phyloP scores from a whole-genome alignment of 1,140 invertebrate genomes.

The Camponotus floridanus region DNA sequence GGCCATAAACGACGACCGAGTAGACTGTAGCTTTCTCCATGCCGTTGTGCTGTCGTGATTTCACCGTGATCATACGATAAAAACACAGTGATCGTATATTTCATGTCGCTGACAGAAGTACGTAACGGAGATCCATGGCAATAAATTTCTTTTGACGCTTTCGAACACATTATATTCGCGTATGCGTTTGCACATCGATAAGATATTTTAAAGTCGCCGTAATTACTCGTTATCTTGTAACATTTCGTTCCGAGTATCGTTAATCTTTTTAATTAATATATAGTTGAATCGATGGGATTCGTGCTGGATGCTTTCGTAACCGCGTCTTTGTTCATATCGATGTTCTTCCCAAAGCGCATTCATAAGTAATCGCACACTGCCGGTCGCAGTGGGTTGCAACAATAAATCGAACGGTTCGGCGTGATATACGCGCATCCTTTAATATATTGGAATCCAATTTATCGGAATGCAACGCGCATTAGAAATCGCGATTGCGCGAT shows the following conservation, averaged over 20 bases:
- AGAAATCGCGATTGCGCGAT: slow-evolving; percentile 70
- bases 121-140: slow-evolving; percentile 30
- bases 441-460: slow-evolving; percentile 72
- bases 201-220: background rate
- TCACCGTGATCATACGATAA: slow-evolving; percentile 73
- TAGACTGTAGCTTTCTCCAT: slow-evolving; percentile 72
- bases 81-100: slow-evolving; percentile 71
- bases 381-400: slow-evolving; percentile 44
- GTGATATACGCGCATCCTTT: slow-evolving; percentile 48
- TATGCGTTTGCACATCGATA: background rate
- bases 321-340: background rate
- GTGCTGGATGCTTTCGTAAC: background rate
- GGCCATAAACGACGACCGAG: slow-evolving; percentile 67
- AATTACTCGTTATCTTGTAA: background rate
- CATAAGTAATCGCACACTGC: slow-evolving; percentile 37
- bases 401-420: slow-evolving; percentile 52
- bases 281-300: background rate
- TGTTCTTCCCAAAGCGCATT: slow-evolving; percentile 2
- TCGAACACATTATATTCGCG: slow-evolving; percentile 1
- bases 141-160: slow-evolving; percentile 55
- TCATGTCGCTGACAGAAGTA: slow-evolving; percentile 62
- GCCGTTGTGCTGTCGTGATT: slow-evolving; percentile 66
- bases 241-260: background rate
- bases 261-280: background rate
- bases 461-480: slow-evolving; percentile 69